Percentiles rank a stretch among this genome's conserved stretches.
phyloP scores from a whole-genome alignment of 2,888 invertebrate genomes.

The Cephalotes varians region DNA sequence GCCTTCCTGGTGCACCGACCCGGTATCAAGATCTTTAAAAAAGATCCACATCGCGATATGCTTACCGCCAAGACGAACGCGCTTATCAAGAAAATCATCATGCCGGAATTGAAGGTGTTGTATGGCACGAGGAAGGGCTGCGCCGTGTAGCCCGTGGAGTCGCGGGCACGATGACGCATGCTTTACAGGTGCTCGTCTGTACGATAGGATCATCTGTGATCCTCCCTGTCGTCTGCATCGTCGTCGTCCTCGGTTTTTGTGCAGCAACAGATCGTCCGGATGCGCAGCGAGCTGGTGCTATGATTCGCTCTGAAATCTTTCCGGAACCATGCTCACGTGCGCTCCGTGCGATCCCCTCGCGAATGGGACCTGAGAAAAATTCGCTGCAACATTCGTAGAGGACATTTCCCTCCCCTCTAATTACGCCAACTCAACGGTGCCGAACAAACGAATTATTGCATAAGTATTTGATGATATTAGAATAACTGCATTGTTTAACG shows the following conservation, averaged over 20 bases:
- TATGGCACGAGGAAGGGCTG: slow-evolving; percentile 94
- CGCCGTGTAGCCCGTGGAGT: slow-evolving; percentile 88
- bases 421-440: slow-evolving; percentile 61
- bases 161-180: slow-evolving; percentile 57
- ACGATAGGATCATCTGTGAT: slow-evolving; percentile 30
- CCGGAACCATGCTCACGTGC: slow-evolving; percentile 26
- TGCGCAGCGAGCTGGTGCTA: slow-evolving; percentile 3
- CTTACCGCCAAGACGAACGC: slow-evolving; percentile 92
- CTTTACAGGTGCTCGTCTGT: slow-evolving; percentile 53
- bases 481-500: background rate
- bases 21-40: slow-evolving; percentile 94
- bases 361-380: slow-evolving; percentile 12
- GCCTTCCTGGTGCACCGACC: slow-evolving; percentile 97
- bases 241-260: slow-evolving; percentile 4
- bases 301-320: slow-evolving; percentile 12
- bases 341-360: background rate
- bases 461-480: slow-evolving; percentile 14
- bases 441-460: slow-evolving; percentile 54
- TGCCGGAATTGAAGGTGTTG: slow-evolving; percentile 94
- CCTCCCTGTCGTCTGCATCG: slow-evolving; percentile 28
- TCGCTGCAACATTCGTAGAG: slow-evolving; percentile 42
- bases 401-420: background rate
- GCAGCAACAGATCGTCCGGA: background rate
- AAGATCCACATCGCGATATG: slow-evolving; percentile 92
- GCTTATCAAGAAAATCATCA: slow-evolving; percentile 92